Percentiles rank a stretch among this genome's conserved stretches.
Evolutionary conservation across 2,797 vertebrate species (phyloP).

Genomic region (Lophius americanus): DNA sequence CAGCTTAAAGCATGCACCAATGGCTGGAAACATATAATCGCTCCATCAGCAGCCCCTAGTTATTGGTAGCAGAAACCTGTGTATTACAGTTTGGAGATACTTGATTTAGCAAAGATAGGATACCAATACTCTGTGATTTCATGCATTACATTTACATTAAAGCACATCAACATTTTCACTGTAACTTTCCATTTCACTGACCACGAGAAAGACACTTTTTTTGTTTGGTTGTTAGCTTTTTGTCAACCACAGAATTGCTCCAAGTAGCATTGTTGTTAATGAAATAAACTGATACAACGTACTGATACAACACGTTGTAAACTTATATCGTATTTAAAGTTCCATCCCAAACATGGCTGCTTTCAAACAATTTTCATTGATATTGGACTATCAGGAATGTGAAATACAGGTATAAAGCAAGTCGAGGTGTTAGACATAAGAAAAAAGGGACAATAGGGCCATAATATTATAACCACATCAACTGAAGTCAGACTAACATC

Average conservation of each 20-base stretch:
- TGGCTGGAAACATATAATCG: conserved; percentile 18
- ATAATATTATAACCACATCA: too few species aligned
- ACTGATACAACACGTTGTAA: too few species aligned
- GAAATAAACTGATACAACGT: neutral
- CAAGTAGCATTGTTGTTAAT: neutral
- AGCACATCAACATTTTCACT: neutral
- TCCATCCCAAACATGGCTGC: neutral
- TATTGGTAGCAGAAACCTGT: conserved; percentile 14
- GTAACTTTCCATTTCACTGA: neutral
- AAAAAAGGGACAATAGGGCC: too few species aligned
- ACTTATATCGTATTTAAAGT: too few species aligned
- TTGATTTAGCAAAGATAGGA: conserved; percentile 22
- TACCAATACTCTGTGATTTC: conserved; percentile 1
- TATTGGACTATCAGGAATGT: too few species aligned
- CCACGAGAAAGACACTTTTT: neutral
- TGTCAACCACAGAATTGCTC: too few species aligned
- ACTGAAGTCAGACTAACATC: too few species aligned
- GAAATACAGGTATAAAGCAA: too few species aligned
- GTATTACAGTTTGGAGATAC: conserved; percentile 14
- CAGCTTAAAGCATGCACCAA: conserved; percentile 14
- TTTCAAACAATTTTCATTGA: too few species aligned
- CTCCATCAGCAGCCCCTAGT: conserved; percentile 19
- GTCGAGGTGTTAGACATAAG: too few species aligned
- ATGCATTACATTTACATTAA: neutral
- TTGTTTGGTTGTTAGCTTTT: too few species aligned